Base-by-base conservation (phyloP, 2,797 vertebrate genomes). In the Acanthis flammea region DNA sequence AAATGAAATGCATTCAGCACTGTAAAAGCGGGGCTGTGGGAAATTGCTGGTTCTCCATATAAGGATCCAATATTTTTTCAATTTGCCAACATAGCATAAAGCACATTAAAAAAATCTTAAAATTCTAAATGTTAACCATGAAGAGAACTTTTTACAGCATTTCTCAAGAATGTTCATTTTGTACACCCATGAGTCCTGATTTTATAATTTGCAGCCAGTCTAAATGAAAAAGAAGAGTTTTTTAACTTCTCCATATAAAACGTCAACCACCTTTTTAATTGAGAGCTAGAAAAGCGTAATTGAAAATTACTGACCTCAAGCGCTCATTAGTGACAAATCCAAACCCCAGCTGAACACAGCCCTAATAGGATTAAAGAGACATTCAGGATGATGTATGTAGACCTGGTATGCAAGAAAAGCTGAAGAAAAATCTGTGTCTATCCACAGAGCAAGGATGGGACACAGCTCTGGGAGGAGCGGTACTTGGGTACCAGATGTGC, bases 1-100 rank as follows among this genome's bases (percentile, higher is more conserved):
- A 97, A 95, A 95, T 85, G 86, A 96, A 95, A 94, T 76, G 88
- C 1, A 4, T 81, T 92, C 83, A 84, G 58, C 47, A n/a, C 88
- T 71, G 58, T 83, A 94, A 92, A 96, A 94, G 72, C 73, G 66
- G 58, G 82, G 90, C 82, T 95, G 76, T 94, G 93, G 90, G 95
- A 96, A 96, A 92, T 88, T 84, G 86, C 35, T 84, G 82, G 90
- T 81, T 95, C 88, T 88, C 88, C 90, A 86, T 92, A 88, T 79
- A 95, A 95, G 88, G 86, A 92, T 88, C 62, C 88, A 95, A 83
- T 95, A 93, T 85, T 95, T 93, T 96, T 94, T 95, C 88, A 92
- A 95, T 96, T 93, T 94, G 86, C 92, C 86, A 92, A 80, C 74
- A 76, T 53, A 85, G 44, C 74, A 95, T 82, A 92, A 90, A 82